Percentiles rank a stretch among this genome's conserved stretches.
Conservation (phyloP, 2,113 vertebrate species). For the Lophura nycthemera region DNA sequence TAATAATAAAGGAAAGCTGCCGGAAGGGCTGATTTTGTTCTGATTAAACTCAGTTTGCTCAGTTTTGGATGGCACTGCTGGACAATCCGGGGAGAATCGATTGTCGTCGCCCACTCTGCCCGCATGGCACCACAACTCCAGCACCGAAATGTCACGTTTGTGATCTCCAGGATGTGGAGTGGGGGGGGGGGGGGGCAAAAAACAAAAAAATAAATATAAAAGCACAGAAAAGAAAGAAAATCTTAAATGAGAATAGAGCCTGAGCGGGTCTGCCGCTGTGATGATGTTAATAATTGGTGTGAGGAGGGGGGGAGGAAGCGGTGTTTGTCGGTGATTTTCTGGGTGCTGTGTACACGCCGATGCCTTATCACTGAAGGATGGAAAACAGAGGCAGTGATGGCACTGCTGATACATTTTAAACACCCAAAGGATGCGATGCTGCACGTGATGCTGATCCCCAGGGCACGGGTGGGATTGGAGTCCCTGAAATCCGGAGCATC, state of each 20-base stretch:
- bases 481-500: neutral
- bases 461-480: neutral
- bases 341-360: neutral
- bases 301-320: constrained; percentile 12
- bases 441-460: neutral
- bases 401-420: constrained; percentile 44
- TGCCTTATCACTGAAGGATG: constrained; percentile 82
- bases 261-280: constrained; percentile 67
- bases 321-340: neutral
- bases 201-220: neutral
- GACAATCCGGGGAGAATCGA: constrained; percentile 85
- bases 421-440: neutral
- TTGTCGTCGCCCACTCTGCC: constrained; percentile 79
- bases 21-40: constrained; percentile 69
- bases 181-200: neutral
- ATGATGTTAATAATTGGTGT: constrained; percentile 63
- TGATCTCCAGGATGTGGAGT: constrained; percentile 73
- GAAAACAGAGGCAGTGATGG: constrained; percentile 71
- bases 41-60: constrained; percentile 70
- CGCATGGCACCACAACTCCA: constrained; percentile 81
- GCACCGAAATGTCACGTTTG: constrained; percentile 86
- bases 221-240: neutral
- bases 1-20: neutral
- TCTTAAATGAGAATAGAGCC: constrained; percentile 72
- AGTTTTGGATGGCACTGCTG: constrained; percentile 76